Base-by-base conservation (phyloP, 2,113 vertebrate species). In the Hyaena hyaena region DNA sequence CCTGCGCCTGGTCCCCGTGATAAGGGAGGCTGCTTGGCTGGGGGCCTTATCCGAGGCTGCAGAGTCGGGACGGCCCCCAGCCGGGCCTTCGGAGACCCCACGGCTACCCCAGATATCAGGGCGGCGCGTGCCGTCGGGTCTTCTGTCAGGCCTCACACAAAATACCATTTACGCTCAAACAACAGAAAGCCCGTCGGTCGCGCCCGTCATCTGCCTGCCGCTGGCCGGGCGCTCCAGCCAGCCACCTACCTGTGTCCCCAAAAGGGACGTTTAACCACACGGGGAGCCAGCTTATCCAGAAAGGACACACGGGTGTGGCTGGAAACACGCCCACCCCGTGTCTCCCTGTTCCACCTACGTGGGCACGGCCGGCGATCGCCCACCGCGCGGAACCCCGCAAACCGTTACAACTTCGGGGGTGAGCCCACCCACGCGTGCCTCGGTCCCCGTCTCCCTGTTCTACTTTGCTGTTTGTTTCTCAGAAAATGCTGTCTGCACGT, bases 401-500 rank as follows among this genome's bases (percentile, higher is more conserved):
- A n/a, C 28, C 11, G 5, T 26, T 11, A 4, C 6, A 7, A 24
- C 43, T 24, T 8, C 21, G 39, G 45, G 4, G 17, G 31, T 11
- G 24, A 12, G 12, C 33, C 7, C 4, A 28, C 10, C 17, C 23
- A 23, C 28, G 0, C 2, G 4, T 21, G 50, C 55, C 5, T 35
- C 31, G 1, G 35, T 24, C 82, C 63, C 81, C 6, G 12, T 6
- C 31, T 17, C 14, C 33, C 3, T 14, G 26, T 71, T 33, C 14
- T 0, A 35, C 48, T 26, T 17, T 45, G 10, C n/a, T 26, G 1
- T 23, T 24, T 66, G 23, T 28, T 82, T 82, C 77, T 55, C 68
- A 55, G 39, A 4, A 39, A 35, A 15, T 45, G 14, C 33, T 4
- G 1, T 63, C 65, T 45, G 76, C 12, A 16, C 6, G 4, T 23